Evolutionary conservation across 2,888 invertebrate species (phyloP).

Genomic region (Cerastis leucographa): DNA sequence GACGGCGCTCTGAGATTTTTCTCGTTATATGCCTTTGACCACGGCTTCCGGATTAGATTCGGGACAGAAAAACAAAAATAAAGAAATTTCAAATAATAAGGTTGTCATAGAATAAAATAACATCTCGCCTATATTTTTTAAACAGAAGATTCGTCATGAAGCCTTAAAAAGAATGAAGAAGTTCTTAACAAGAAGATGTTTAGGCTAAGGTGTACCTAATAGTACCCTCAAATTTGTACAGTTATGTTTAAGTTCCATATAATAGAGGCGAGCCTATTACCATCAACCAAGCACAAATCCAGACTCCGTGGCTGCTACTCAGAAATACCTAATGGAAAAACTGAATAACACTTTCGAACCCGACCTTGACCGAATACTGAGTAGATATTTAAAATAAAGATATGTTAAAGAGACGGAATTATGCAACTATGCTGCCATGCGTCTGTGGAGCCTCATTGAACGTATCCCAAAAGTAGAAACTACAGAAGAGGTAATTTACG

Average conservation of each 20-base stretch:
- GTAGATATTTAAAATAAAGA: background rate
- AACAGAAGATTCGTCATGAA: too few species aligned
- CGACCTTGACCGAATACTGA: background rate
- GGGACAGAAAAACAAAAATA: slow-evolving; percentile 23
- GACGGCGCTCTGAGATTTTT: slow-evolving; percentile 69
- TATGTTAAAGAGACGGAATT: too few species aligned
- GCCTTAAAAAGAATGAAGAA: too few species aligned
- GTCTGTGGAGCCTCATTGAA: too few species aligned
- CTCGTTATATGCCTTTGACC: slow-evolving; percentile 68
- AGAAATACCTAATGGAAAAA: background rate
- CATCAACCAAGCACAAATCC: background rate
- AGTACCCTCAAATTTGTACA: background rate
- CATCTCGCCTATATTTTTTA: background rate
- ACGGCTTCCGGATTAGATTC: slow-evolving; percentile 67
- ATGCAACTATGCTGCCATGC: too few species aligned
- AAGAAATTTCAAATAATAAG: slow-evolving; percentile 24
- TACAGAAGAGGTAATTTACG: too few species aligned
- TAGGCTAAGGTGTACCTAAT: background rate
- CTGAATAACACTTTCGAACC: background rate
- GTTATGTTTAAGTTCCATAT: background rate
- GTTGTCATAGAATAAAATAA: background rate
- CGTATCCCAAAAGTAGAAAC: too few species aligned
- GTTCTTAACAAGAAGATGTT: background rate
- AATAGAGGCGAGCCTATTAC: background rate
- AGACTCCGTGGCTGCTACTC: background rate